Base-by-base conservation (phyloP, 2,888 invertebrate species). In the Cantharis rufa region DNA sequence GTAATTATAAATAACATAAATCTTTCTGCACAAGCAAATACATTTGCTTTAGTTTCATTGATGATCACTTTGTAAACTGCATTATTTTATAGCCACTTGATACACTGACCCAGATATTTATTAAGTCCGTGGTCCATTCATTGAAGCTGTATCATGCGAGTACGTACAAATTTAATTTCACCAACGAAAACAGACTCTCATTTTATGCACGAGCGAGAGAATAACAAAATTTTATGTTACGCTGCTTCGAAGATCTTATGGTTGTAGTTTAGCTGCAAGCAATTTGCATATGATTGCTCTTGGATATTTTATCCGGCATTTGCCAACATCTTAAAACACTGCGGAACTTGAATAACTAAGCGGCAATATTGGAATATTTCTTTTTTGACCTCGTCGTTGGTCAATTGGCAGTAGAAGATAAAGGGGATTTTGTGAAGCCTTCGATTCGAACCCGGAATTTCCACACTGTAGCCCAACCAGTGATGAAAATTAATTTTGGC, bases 1-100 rank as follows among this genome's bases (percentile, higher is more conserved):
- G 76, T 70, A 62, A 76, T 76, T 76, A 70, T 73, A 70, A 73
- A 73, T 73, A 76, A 76, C 76, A 76, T 76, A 76, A 76, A 76
- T 76, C 76, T 73, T 76, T 76, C 68, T 18, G 62, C 32, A 72
- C 69, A 66, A 66, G 64, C 70, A 73, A 72, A 72, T 62, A 69
- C 70, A 76, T 73, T 70, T 71, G 66, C 62, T 75, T 75, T 32
- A 68, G 48, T 66, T 32, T 71, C 75, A 75, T 71, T 71, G 71
- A 75, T 48, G 69, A 24, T 15, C 15, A 27, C 27, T 66, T 24
- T 24, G 64, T 18, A 66, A 24, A 48, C 48, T 48, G n/a, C 64
- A 21, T 24, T 21, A 18, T 71, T 75, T 64, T 62, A 71, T 32
- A 70, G 71, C 66, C 70, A 72, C 72, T 75, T 75, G 75, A 75